phyloP scores from a whole-genome alignment of 2,888 invertebrate species.

The Leucophenga montana region DNA sequence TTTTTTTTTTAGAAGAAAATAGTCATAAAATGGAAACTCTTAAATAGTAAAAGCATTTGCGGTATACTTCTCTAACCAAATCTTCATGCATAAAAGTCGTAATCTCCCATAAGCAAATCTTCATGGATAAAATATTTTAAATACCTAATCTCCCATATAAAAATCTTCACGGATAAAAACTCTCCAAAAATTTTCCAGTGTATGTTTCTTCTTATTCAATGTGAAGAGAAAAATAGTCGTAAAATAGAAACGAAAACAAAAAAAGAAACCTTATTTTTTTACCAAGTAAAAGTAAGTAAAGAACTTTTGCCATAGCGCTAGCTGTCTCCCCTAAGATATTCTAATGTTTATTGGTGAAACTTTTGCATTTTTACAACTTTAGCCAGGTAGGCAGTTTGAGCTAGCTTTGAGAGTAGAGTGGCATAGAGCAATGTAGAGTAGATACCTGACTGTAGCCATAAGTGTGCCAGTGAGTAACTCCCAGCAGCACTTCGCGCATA shows the following conservation, averaged over 20 bases:
- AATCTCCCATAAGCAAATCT: no score
- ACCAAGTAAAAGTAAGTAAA: background rate
- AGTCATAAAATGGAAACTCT: no score
- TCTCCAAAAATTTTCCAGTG: background rate
- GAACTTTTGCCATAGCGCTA: slow-evolving; percentile 5
- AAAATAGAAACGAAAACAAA: background rate
- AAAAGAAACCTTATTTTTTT: background rate
- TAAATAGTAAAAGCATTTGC: no score
- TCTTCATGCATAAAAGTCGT: no score
- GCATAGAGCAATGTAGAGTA: background rate
- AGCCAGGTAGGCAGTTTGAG: background rate
- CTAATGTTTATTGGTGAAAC: slow-evolving; percentile 27
- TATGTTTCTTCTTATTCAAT: background rate
- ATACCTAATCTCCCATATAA: no score
- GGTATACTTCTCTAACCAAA: no score
- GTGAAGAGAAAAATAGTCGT: no score
- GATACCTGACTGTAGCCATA: background rate
- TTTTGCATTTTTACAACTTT: slow-evolving; percentile 14
- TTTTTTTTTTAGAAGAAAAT: no score
- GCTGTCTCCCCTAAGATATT: slow-evolving; percentile 10
- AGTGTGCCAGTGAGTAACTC: background rate
- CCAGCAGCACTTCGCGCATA: background rate
- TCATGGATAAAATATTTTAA: no score
- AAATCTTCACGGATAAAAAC: no score
- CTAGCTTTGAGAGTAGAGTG: background rate